Evolutionary conservation across 2,797 vertebrate genomes (phyloP).

Genomic region (Rhinophrynus dorsalis): DNA sequence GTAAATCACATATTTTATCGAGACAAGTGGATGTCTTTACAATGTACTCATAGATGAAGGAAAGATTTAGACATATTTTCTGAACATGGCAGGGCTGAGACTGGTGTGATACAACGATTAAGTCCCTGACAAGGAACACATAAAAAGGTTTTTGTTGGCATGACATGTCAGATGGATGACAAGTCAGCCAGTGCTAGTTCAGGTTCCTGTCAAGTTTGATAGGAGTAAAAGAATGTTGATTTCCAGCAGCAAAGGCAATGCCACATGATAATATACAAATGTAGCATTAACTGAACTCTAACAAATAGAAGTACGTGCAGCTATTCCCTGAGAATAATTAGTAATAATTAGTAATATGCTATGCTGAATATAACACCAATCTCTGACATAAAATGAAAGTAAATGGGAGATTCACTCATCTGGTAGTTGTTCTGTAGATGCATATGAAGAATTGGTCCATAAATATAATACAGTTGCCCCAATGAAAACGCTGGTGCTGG

Average conservation of each 20-base stretch:
- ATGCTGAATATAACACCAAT: too few species aligned
- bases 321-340: too few species aligned
- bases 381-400: too few species aligned
- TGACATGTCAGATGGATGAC: conserved; percentile 89
- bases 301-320: too few species aligned
- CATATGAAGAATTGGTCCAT: too few species aligned
- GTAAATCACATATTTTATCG: conserved; percentile 81
- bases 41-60: conserved; percentile 80
- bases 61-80: conserved; percentile 74
- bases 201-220: conserved; percentile 77
- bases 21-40: conserved; percentile 79
- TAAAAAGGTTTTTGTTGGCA: conserved; percentile 87
- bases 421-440: too few species aligned
- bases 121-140: conserved; percentile 90
- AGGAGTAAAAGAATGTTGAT: conserved; percentile 58
- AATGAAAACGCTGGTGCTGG: too few species aligned
- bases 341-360: too few species aligned
- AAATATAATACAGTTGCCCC: too few species aligned
- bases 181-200: conserved; percentile 85
- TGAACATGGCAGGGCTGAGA: conserved; percentile 67
- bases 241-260: neutral
- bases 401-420: too few species aligned
- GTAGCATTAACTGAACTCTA: too few species aligned
- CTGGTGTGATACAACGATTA: conserved; percentile 86
- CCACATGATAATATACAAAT: neutral